Evolutionary conservation across 1,140 invertebrate genomes (phyloP).

Genomic region (Meloidogyne hapla): DNA sequence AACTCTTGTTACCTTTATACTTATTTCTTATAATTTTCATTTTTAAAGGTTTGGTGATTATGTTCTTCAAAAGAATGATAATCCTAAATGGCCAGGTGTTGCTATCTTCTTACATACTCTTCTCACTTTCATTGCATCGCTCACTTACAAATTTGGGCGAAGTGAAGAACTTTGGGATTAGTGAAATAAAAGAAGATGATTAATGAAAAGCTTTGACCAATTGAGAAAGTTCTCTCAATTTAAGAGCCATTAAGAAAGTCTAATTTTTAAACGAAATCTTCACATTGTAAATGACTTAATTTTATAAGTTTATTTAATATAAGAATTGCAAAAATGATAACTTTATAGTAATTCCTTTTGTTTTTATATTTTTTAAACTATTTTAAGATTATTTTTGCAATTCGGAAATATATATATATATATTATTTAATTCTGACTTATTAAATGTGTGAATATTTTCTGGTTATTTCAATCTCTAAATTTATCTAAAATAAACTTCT

Average conservation of each 20-base stretch:
- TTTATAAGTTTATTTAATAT: neutral
- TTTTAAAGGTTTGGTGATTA: conserved; percentile 72
- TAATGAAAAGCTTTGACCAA: conserved; percentile 60
- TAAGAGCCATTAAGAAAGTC: neutral
- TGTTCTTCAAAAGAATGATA: conserved; percentile 53
- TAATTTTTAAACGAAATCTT: neutral
- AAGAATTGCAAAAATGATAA: too few relatives aligned
- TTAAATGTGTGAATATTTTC: neutral
- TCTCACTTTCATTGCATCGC: conserved; percentile 84
- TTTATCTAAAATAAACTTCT: too few relatives aligned
- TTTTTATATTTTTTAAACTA: too few relatives aligned
- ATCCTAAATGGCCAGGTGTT: conserved; percentile 69
- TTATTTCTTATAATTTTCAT: too few relatives aligned
- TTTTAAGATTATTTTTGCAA: neutral
- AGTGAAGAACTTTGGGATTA: conserved; percentile 73
- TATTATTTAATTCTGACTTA: neutral
- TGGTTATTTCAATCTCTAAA: neutral
- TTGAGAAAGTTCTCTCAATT: neutral
- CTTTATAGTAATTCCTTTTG: too few relatives aligned
- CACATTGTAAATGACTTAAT: neutral
- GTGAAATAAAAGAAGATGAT: conserved; percentile 68
- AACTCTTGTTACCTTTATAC: conserved; percentile 78
- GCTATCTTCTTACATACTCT: conserved; percentile 90
- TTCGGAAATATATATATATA: neutral
- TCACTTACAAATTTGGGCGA: conserved; percentile 86